Conservation (phyloP, 1,140 invertebrate genomes). For the Drosophila subobscura region DNA sequence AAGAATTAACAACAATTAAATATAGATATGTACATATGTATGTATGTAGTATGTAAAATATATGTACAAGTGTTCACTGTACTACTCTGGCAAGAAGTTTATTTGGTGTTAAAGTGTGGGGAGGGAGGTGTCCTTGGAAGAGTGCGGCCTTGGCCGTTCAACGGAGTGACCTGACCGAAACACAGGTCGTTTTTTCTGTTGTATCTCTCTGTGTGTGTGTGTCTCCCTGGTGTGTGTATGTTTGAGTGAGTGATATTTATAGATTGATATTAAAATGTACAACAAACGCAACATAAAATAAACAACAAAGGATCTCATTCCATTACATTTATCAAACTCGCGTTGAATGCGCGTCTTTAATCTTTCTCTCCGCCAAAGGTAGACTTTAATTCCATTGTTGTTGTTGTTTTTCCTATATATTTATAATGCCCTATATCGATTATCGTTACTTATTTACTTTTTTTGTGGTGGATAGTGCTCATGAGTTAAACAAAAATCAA, state of each 20-base stretch:
- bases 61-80: conserved; percentile 74
- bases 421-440: conserved; percentile 32
- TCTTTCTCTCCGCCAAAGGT: conserved; percentile 16
- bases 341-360: conserved; percentile 14
- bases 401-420: conserved; percentile 32
- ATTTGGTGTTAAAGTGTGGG: conserved; percentile 1
- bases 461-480: conserved; percentile 68
- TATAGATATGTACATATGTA: too few species aligned
- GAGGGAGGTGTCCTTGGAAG: conserved; percentile 5
- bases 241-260: conserved; percentile 35
- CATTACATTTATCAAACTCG: conserved; percentile 20
- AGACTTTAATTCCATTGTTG: conserved; percentile 74
- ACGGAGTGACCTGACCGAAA: conserved; percentile 41
- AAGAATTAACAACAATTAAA: conserved; percentile 65
- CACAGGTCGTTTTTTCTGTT: conserved; percentile 18
- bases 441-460: conserved; percentile 30
- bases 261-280: conserved; percentile 64
- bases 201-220: conserved; percentile 27
- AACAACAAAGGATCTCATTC: conserved; percentile 70
- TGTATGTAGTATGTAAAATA: conserved; percentile 67
- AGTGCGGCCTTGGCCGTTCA: conserved; percentile 32
- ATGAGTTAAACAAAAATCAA: conserved; percentile 61
- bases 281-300: conserved; percentile 81
- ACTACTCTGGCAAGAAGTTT: conserved; percentile 13
- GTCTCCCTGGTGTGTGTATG: conserved; percentile 12